Evolutionary conservation across 2,113 vertebrate species (phyloP), one percentile per base, ranked within the genome.

Genomic region (Gopherus evgoodei): DNA sequence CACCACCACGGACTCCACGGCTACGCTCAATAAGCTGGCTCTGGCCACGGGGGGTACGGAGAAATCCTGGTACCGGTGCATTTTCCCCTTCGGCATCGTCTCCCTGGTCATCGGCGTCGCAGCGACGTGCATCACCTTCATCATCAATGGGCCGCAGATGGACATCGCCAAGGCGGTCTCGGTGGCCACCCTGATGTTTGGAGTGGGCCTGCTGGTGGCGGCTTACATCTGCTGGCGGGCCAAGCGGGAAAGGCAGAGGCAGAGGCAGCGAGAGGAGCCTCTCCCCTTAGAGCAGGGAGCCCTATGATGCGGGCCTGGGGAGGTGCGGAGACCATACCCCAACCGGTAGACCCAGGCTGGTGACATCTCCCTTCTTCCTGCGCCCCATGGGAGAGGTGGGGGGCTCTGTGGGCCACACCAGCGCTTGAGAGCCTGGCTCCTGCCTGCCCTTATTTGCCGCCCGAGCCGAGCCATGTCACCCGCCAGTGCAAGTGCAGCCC

Each of bases 11-110:
- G 99, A 99, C 27, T 98, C 98, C 65, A 98, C 99, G 0, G 98
- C 98, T 2, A 98, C 98, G 1, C 97, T 99, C 59, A 98, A 98
- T 87, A 98, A 98, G 86, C 98, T 99, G 91, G 99, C 99, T 2
- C 98, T 99, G 97, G 99, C 99, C 96, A 99, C 99, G 0, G 98
- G 99, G 0, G 98, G 99, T 82, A 99, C 99, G 1, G 99, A 99
- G 97, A 99, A 99, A 97, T 99, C 99, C 54, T 99, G 99, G 99
- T 99, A 99, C 96, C 98, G 98, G 95, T 99, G 99, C 97, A 98
- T 99, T 96, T 99, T 99, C 95, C 99, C 99, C 8, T 99, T 99
- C 5, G 98, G 99, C 89, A 99, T 99, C 76, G 99, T 99, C 95
- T 99, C 99, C 2, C 94, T 99, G 97, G 99, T 99, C 94, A 99